Percentiles rank a stretch among this genome's conserved stretches.
Conservation (phyloP, 2,113 vertebrate genomes). For the Anolis sagrei region DNA sequence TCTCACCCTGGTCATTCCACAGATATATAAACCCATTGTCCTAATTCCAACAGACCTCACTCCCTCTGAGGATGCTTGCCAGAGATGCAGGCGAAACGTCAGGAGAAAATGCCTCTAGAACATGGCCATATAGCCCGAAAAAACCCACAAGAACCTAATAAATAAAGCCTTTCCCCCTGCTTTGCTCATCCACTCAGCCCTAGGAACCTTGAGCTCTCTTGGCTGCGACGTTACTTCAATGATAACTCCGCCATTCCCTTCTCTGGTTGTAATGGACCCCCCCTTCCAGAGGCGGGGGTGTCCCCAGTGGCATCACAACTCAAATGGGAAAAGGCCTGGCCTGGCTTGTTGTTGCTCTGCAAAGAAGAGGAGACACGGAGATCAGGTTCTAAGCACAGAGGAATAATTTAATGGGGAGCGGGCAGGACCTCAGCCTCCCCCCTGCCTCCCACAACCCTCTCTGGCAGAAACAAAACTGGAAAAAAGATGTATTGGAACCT, state of each 20-base stretch:
- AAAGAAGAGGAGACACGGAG: background rate
- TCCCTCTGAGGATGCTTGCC: background rate
- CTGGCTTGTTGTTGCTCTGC: background rate
- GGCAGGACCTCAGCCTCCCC: too few species aligned
- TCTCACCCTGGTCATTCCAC: too few species aligned
- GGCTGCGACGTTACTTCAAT: background rate
- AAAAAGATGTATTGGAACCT: background rate
- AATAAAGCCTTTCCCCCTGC: background rate
- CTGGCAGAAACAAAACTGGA: background rate
- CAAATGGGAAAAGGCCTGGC: too few species aligned
- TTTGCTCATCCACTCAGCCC: background rate
- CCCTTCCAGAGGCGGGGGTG: background rate
- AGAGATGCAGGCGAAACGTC: too few species aligned
- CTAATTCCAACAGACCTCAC: too few species aligned
- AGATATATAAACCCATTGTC: too few species aligned
- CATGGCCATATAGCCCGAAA: too few species aligned
- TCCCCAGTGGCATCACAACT: too few species aligned
- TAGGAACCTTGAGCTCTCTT: background rate
- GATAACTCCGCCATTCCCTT: too few species aligned
- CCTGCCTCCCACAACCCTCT: background rate
- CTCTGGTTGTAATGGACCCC: too few species aligned
- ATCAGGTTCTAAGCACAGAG: background rate
- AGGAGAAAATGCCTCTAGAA: too few species aligned
- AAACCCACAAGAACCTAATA: too few species aligned
- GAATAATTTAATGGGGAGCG: background rate